A percentile compares a stretch with the other conserved stretches of the same genome.
phyloP scores from a whole-genome alignment of 1,140 invertebrate species.

The Philotrypesis tridentata region DNA sequence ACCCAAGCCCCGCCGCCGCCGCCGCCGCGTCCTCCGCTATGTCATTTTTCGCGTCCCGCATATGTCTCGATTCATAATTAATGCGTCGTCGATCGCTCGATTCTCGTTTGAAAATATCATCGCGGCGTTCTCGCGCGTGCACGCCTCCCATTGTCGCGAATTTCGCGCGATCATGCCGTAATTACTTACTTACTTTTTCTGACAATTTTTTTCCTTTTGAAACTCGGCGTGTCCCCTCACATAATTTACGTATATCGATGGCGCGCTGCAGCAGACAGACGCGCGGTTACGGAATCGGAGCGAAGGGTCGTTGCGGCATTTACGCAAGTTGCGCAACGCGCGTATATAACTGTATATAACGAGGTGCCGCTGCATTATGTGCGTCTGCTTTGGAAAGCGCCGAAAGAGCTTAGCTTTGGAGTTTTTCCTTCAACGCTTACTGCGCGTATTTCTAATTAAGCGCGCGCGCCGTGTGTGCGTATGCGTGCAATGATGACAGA shows the following conservation, averaged over 20 bases:
- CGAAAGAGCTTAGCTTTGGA: no score
- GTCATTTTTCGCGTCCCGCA: slow-evolving; percentile 16
- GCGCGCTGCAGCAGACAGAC: no score
- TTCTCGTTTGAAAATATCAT: not conserved
- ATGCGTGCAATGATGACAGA: no score
- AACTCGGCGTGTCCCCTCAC: slow-evolving; percentile 21
- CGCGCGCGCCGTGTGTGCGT: no score
- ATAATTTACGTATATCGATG: not conserved
- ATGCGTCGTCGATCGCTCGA: not conserved
- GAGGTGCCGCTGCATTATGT: not conserved
- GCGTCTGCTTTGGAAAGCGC: no score
- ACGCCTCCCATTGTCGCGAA: not conserved
- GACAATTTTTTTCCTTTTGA: no score
- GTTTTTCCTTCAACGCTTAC: no score
- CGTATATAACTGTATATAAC: not conserved
- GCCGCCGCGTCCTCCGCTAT: not conserved
- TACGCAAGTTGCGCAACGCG: slow-evolving; percentile 1
- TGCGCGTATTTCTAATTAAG: no score
- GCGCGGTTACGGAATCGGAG: no score
- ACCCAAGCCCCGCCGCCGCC: no score
- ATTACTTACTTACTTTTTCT: no score
- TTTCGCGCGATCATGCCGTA: not conserved
- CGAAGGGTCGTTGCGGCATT: slow-evolving; percentile 1
- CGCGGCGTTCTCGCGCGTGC: not conserved
- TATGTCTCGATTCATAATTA: slow-evolving; percentile 38